These are phyloP conservation scores for Xylota segnis DNA, from an alignment of 2,888 invertebrate genomes.

Conservation along the genomic window DNA sequence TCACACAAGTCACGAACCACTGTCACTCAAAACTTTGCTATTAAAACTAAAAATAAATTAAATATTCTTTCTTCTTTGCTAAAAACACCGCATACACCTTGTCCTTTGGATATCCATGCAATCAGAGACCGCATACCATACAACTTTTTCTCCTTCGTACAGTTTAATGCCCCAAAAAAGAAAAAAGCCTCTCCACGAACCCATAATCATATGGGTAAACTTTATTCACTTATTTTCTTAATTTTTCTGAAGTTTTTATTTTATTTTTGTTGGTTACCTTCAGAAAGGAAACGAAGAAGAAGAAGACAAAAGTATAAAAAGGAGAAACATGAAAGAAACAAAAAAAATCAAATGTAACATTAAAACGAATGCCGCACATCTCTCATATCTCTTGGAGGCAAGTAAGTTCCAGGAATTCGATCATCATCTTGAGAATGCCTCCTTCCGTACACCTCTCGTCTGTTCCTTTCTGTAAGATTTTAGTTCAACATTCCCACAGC, in stretches of 20 bases:
- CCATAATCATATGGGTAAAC: constrained; percentile 69
- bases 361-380: constrained; percentile 77
- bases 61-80: background rate
- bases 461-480: constrained; percentile 60
- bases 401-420: constrained; percentile 81
- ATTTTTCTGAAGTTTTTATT: constrained; percentile 52
- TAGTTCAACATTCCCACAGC: constrained; percentile 71
- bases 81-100: background rate
- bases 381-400: constrained; percentile 77
- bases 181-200: constrained; percentile 36
- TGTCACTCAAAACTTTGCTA: background rate
- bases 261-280: constrained; percentile 1
- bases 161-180: constrained; percentile 52
- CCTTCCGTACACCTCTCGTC: constrained; percentile 27
- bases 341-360: constrained; percentile 62
- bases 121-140: constrained; percentile 42
- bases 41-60: background rate
- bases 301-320: constrained; percentile 4
- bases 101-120: constrained; percentile 18
- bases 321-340: constrained; percentile 6
- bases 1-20: background rate
- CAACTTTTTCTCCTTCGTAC: constrained; percentile 26
- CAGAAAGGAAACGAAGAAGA: constrained; percentile 25
- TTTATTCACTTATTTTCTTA: constrained; percentile 64
- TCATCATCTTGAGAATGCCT: constrained; percentile 78